Percentiles rank a stretch among this genome's conserved stretches.
phyloP scores from a whole-genome alignment of 2,797 vertebrate genomes.

The Muscicapa striata region DNA sequence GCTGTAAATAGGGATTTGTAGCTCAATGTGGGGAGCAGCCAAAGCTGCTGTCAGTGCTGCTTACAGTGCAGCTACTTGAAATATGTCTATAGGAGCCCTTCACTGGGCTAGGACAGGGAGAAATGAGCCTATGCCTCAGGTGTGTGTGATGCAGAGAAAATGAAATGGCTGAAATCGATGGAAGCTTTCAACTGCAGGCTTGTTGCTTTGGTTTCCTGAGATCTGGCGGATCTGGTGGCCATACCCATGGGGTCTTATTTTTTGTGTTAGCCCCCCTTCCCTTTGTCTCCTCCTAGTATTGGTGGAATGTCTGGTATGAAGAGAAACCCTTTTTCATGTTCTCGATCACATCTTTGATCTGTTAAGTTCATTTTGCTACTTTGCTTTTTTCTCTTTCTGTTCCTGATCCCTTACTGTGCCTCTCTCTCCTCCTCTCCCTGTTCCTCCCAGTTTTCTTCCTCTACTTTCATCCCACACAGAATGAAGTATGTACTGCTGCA shows the following conservation, averaged over 20 bases:
- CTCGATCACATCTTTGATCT: neutral
- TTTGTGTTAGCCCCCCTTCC: neutral
- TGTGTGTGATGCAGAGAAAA: neutral
- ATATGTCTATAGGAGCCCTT: neutral
- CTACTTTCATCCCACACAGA: neutral
- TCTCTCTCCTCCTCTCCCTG: neutral
- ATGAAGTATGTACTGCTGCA: neutral
- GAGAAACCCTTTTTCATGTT: neutral
- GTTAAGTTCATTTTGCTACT: neutral
- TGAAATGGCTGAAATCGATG: neutral
- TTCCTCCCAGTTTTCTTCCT: neutral
- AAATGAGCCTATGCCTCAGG: neutral
- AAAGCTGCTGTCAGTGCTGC: neutral
- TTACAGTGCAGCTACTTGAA: neutral
- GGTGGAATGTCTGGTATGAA: constrained; percentile 38
- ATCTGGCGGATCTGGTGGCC: neutral
- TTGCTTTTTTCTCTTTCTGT: neutral
- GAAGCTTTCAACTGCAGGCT: neutral
- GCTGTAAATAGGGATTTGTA: neutral
- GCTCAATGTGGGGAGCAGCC: neutral
- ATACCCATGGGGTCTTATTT: neutral
- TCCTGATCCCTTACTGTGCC: neutral
- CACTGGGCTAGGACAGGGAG: neutral
- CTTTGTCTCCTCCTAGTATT: neutral
- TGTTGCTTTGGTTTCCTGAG: neutral